phyloP scores from a whole-genome alignment of 2,113 vertebrate genomes.

The Gallinago paraguaiae region DNA sequence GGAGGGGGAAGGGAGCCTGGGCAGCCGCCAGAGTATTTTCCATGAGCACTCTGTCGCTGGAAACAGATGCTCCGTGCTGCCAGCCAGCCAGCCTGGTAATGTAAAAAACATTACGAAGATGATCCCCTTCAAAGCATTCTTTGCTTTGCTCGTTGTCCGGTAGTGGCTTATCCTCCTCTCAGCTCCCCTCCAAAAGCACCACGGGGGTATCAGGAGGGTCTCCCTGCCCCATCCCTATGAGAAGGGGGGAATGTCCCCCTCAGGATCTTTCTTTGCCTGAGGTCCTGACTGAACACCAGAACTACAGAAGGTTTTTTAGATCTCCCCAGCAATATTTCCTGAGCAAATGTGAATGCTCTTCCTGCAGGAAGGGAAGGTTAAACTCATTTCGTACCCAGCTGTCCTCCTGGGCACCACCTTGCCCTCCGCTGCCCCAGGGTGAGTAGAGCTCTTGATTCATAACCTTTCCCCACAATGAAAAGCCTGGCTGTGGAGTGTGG shows the following conservation, averaged over 20 bases:
- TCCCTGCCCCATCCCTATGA: neutral
- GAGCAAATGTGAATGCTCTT: neutral
- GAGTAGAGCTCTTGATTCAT: neutral
- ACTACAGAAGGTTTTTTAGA: neutral
- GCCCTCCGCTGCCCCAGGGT: accelerated
- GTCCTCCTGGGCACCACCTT: neutral
- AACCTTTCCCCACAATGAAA: neutral
- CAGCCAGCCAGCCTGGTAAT: conserved; percentile 50
- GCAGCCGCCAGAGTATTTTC: conserved; percentile 76
- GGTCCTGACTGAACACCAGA: neutral
- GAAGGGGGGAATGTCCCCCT: neutral
- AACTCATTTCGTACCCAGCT: neutral
- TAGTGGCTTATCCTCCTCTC: neutral
- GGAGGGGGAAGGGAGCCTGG: neutral
- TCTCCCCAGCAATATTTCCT: neutral
- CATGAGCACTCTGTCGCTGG: conserved; percentile 74
- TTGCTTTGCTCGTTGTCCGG: neutral
- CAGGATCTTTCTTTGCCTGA: neutral
- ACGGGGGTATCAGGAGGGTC: accelerated
- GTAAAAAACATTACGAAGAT: conserved; percentile 59
- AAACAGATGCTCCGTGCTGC: conserved; percentile 80
- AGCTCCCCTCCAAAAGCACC: neutral
- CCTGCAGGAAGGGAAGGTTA: neutral
- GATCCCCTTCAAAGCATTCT: conserved; percentile 66
- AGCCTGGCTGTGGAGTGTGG: neutral